These are phyloP conservation scores for Pemphigus obesinymphae DNA, from an alignment of 1,140 invertebrate species.

Conservation along the genomic window DNA sequence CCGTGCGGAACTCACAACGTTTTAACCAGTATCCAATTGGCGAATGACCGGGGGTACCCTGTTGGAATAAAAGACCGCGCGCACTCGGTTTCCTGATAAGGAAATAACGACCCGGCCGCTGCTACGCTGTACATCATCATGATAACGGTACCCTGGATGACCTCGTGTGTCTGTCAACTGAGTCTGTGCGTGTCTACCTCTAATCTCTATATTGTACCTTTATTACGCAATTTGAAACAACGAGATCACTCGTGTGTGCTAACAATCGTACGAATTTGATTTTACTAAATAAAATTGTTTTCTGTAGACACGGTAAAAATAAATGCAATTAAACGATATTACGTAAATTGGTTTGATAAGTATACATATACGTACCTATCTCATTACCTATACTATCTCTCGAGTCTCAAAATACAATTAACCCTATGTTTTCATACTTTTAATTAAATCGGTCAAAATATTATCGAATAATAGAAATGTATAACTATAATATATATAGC, in stretches of 20 bases:
- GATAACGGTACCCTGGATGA: conserved; percentile 41
- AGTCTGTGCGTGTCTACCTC: neutral
- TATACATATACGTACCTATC: no score
- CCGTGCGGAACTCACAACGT: neutral
- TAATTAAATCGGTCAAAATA: no score
- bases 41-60: conserved; percentile 13
- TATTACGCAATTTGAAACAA: neutral
- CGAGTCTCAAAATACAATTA: no score
- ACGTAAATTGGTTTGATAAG: no score
- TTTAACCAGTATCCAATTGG: conserved; percentile 4
- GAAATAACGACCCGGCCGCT: conserved; percentile 38
- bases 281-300: neutral
- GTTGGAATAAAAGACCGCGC: conserved; percentile 20
- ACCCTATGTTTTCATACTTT: no score
- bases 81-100: conserved; percentile 31
- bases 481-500: no score
- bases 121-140: neutral
- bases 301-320: neutral
- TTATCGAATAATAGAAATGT: no score
- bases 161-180: conserved; percentile 30
- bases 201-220: neutral
- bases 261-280: neutral
- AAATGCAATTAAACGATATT: no score
- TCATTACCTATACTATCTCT: no score
- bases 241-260: neutral